Evolutionary conservation across 2,797 vertebrate species (phyloP).

Genomic region (Sandelia bainsii): DNA sequence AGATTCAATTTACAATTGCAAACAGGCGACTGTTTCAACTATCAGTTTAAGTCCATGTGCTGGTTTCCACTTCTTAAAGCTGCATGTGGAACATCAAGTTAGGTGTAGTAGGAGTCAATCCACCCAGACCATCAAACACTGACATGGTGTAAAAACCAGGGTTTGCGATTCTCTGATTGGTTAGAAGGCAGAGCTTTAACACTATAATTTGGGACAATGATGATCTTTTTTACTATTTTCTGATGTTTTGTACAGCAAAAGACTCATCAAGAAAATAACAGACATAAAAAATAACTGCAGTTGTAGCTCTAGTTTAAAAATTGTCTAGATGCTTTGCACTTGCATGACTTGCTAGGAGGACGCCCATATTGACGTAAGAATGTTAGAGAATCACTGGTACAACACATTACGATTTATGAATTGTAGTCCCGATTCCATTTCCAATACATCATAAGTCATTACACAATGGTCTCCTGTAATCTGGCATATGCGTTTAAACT

Average conservation of each 20-base stretch:
- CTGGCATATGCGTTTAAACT: constrained; percentile 34
- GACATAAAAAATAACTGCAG: not conserved
- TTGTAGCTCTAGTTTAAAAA: not conserved
- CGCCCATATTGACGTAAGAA: constrained; percentile 17
- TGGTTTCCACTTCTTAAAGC: not conserved
- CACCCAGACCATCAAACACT: too few species aligned
- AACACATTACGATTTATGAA: constrained; percentile 37
- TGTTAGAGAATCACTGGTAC: constrained; percentile 27
- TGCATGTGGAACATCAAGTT: too few species aligned
- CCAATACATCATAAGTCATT: constrained; percentile 16
- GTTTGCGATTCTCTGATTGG: too few species aligned
- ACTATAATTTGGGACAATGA: not conserved
- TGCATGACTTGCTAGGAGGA: not conserved
- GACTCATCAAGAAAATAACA: not conserved
- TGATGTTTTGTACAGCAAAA: not conserved
- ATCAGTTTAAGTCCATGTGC: not conserved
- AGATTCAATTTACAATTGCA: not conserved
- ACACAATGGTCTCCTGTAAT: constrained; percentile 26
- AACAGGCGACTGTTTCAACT: not conserved
- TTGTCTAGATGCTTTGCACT: not conserved
- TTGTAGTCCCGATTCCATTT: constrained; percentile 28
- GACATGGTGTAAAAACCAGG: too few species aligned
- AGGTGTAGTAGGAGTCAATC: too few species aligned
- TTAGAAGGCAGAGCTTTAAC: too few species aligned
- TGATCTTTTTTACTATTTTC: not conserved